Conservation (phyloP, 2,888 invertebrate genomes). For the Hedya salicella region DNA sequence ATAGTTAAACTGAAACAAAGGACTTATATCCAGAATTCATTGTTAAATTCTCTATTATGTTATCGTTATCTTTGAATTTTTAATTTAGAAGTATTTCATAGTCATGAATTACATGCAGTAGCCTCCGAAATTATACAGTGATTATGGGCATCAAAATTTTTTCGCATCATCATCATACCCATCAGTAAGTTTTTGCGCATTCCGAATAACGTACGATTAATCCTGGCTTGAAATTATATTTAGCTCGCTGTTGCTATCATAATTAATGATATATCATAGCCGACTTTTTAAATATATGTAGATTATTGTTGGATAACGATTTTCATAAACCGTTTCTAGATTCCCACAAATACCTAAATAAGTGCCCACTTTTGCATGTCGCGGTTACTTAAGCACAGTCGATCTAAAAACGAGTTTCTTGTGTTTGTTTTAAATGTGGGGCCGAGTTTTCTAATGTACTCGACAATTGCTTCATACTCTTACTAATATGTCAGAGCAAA, state of each 20-base stretch:
- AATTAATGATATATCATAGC: neutral
- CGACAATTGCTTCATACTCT: neutral
- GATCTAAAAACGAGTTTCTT: conserved; percentile 35
- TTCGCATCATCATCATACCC: no score
- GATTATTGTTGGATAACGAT: conserved; percentile 1
- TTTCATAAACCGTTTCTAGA: neutral
- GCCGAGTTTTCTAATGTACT: conserved; percentile 26
- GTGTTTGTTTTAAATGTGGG: conserved; percentile 23
- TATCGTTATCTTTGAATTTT: no score
- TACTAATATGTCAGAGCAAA: neutral
- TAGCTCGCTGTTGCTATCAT: neutral
- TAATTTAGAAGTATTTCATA: no score
- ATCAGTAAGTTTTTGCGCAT: no score
- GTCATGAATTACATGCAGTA: no score
- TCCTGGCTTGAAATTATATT: no score
- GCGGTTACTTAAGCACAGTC: conserved; percentile 10
- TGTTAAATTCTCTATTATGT: no score
- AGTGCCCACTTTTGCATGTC: conserved; percentile 19
- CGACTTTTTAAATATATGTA: neutral
- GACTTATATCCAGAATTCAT: no score
- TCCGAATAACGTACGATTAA: neutral
- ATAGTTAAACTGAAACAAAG: no score
- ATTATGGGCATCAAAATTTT: no score
- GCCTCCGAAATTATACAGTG: no score
- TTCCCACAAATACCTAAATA: conserved; percentile 18